phyloP scores from a whole-genome alignment of 1,140 invertebrate species.

The Eufriesea mexicana region DNA sequence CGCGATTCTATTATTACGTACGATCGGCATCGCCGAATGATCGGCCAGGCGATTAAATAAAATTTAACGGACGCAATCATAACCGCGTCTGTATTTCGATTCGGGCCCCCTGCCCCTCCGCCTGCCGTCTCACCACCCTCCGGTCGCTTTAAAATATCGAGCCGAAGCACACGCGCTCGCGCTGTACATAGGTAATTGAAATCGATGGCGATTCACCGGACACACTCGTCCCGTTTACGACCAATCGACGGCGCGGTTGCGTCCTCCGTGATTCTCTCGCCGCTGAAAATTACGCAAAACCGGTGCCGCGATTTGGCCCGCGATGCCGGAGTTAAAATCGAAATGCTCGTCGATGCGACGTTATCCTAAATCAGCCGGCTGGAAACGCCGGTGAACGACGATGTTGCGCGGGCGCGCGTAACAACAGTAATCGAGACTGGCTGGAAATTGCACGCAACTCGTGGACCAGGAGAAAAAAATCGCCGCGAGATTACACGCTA shows the following conservation, averaged over 20 bases:
- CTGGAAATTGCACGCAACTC: slow-evolving; percentile 1
- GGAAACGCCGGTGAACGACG: slow-evolving; percentile 8
- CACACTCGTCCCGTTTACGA: slow-evolving; percentile 24
- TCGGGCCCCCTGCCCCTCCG: not conserved
- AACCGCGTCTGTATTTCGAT: slow-evolving; percentile 23
- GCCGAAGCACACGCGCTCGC: too few relatives aligned
- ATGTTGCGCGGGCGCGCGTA: slow-evolving; percentile 20
- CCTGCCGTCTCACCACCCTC: too few relatives aligned
- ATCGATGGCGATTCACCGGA: slow-evolving; percentile 33
- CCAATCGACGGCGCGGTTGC: not conserved
- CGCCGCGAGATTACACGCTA: slow-evolving; percentile 30
- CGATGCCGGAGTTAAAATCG: not conserved
- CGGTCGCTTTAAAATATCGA: slow-evolving; percentile 16
- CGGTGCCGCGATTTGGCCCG: not conserved
- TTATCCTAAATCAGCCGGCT: slow-evolving; percentile 26
- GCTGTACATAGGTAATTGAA: slow-evolving; percentile 19
- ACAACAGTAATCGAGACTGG: slow-evolving; percentile 36
- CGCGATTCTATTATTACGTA: slow-evolving; percentile 33
- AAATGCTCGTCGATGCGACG: slow-evolving; percentile 2
- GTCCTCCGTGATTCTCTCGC: not conserved
- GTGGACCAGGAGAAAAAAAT: slow-evolving; percentile 1
- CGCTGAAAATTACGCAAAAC: slow-evolving; percentile 24
- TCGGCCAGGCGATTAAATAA: slow-evolving; percentile 42
- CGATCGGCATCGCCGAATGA: not conserved
- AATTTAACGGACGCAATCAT: slow-evolving; percentile 43